Base-by-base conservation (phyloP, 2,888 invertebrate species). In the Pantelozetes paolii region DNA sequence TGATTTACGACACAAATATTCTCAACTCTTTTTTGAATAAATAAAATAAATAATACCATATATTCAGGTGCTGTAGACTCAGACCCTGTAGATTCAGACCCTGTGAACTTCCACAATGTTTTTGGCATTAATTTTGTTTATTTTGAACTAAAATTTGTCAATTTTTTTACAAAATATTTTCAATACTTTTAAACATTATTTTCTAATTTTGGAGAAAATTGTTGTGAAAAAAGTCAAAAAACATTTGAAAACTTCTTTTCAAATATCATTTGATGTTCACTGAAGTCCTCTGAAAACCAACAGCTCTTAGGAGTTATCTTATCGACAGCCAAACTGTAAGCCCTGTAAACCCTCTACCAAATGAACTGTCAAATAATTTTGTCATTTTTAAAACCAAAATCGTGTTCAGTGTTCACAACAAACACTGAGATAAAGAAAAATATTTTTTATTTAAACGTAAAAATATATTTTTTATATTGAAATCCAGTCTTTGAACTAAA, bases 361-460 rank as follows among this genome's bases (percentile, higher is more conserved):
- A 32, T 32, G 59, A 59, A 30, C 59, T 59, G 59, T 59, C 59
- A 59, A 59, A 59, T 59, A 59, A 59, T 59, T 59, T 59, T 59
- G 59, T 59, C 59, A 59, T 20, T 32, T 59, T 59, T 59, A 59
- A 59, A 59, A 59, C 59, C 5, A 26, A 59, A 59, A 30, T 59
- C 59, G 32, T 59, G 59, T 59, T 59, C 59, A n/a, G n/a, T n/a
- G n/a, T n/a, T n/a, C n/a, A n/a, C n/a, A n/a, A 32, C 32, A 59
- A 59, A 59, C 59, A 59, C 5, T 23, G 2, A 50, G 20, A 23
- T n/a, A 50, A 50, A 3, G 23, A 50, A 2, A 50, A 50, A 50
- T 20, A 2, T 2, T 45, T 18, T 13, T 2, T 11, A 45, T 45
- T 6, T 45, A 20, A 20, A 6, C 2, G 50, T 20, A 50, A 50